These are phyloP conservation scores for Argyrosomus japonicus DNA, from an alignment of 2,113 vertebrate species.

Conservation along the genomic window DNA sequence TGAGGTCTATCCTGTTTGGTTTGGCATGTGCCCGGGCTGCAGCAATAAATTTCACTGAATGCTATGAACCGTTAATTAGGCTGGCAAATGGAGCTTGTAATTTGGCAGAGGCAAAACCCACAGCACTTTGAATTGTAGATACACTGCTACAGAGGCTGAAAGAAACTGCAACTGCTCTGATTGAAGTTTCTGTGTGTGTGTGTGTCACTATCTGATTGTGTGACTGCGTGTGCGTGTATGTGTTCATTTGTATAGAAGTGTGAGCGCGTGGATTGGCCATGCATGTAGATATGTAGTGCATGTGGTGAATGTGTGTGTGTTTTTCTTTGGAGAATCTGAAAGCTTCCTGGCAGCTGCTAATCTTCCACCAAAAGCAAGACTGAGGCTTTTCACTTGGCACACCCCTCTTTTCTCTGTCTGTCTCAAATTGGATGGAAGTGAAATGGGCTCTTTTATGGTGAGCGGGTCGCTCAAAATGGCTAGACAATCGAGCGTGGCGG, in stretches of 20 bases:
- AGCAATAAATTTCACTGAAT: conserved; percentile 79
- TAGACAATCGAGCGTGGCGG: conserved; percentile 67
- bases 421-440: conserved; percentile 65
- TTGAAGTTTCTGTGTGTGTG: conserved; percentile 52
- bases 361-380: conserved; percentile 66
- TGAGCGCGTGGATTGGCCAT: conserved; percentile 21
- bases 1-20: conserved; percentile 80
- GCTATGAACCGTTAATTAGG: conserved; percentile 83
- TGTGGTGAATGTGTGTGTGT: conserved; percentile 23
- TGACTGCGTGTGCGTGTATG: conserved; percentile 12
- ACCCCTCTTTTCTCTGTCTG: conserved; percentile 62
- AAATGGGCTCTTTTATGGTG: conserved; percentile 66
- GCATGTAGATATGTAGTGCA: conserved; percentile 21
- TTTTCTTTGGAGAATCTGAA: conserved; percentile 46
- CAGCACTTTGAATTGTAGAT: conserved; percentile 79
- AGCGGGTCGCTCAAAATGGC: conserved; percentile 50
- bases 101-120: conserved; percentile 79
- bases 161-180: conserved; percentile 66
- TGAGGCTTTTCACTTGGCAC: conserved; percentile 60
- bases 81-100: conserved; percentile 84
- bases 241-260: background rate
- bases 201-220: conserved; percentile 27
- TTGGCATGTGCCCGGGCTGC: conserved; percentile 72
- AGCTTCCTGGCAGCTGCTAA: conserved; percentile 67
- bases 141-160: conserved; percentile 65